Conservation (phyloP, 1,140 invertebrate genomes). For the Penaeus indicus region DNA sequence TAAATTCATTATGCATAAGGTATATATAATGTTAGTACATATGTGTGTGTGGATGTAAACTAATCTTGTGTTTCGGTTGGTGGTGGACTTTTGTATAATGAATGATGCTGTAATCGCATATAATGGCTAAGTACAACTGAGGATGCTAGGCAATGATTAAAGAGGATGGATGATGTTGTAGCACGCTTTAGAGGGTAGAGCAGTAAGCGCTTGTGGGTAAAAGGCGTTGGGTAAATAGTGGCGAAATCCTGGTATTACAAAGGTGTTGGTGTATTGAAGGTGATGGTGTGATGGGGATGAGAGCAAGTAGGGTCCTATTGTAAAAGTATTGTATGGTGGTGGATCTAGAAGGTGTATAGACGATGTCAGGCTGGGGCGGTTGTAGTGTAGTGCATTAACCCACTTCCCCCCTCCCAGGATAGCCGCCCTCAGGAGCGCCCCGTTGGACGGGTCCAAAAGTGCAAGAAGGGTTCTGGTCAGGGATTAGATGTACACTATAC, state of each 20-base stretch:
- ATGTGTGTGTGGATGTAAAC: no score
- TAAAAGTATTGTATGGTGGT: neutral
- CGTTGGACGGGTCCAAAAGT: conserved; percentile 19
- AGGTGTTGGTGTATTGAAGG: neutral
- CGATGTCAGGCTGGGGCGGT: neutral
- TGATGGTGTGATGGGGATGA: conserved; percentile 13
- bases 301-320: neutral
- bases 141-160: no score
- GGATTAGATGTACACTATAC: conserved; percentile 82
- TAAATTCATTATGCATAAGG: no score
- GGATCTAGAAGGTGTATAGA: neutral
- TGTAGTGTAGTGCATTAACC: conserved; percentile 16
- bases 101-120: no score
- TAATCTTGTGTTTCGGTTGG: no score
- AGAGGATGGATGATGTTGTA: no score
- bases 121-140: no score
- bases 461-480: conserved; percentile 69
- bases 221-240: neutral
- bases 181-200: neutral
- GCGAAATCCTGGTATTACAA: no score
- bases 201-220: no score
- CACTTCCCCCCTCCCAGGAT: conserved; percentile 41
- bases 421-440: conserved; percentile 47
- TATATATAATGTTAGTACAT: no score
- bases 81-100: no score